Percentiles rank a stretch among this genome's conserved stretches.
Evolutionary conservation across 2,113 vertebrate species (phyloP).

Genomic region (Sisor rabdophorus): DNA sequence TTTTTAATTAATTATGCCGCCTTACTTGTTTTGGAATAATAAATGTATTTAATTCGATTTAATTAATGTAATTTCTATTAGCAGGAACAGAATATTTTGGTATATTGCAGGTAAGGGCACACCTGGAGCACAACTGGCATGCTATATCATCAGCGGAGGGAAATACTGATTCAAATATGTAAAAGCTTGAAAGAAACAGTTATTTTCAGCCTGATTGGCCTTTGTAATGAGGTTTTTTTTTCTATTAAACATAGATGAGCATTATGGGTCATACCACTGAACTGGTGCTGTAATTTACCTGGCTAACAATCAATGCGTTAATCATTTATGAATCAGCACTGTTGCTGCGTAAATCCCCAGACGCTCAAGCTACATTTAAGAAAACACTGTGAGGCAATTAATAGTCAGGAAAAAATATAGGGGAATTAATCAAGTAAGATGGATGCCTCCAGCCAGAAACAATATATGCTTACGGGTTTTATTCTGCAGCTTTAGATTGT

Average conservation of each 20-base stretch:
- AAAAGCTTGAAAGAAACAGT: not conserved
- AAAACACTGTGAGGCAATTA: constrained; percentile 18
- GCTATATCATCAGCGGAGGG: not conserved
- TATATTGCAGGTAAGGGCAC: not conserved
- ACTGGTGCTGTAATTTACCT: constrained; percentile 27
- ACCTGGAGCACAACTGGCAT: not conserved
- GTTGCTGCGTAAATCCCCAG: constrained; percentile 14
- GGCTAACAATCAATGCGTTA: constrained; percentile 36
- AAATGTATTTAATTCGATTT: not conserved
- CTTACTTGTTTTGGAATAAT: not conserved
- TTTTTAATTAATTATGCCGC: not conserved
- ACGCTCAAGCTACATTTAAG: constrained; percentile 19
- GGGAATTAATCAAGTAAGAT: constrained; percentile 28
- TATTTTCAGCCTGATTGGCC: constrained; percentile 11
- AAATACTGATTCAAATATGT: not conserved
- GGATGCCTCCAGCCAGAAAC: constrained; percentile 1
- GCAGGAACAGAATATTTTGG: not conserved
- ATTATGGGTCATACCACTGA: constrained; percentile 5
- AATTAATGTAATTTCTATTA: not conserved
- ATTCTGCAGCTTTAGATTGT: not conserved
- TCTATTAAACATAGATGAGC: constrained; percentile 12
- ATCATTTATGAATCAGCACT: constrained; percentile 35
- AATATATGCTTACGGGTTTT: constrained; percentile 25
- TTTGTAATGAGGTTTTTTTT: constrained; percentile 8
- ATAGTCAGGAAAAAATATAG: constrained; percentile 8